Evolutionary conservation across 2,113 vertebrate genomes (phyloP).

Genomic region (Labrus mixtus): DNA sequence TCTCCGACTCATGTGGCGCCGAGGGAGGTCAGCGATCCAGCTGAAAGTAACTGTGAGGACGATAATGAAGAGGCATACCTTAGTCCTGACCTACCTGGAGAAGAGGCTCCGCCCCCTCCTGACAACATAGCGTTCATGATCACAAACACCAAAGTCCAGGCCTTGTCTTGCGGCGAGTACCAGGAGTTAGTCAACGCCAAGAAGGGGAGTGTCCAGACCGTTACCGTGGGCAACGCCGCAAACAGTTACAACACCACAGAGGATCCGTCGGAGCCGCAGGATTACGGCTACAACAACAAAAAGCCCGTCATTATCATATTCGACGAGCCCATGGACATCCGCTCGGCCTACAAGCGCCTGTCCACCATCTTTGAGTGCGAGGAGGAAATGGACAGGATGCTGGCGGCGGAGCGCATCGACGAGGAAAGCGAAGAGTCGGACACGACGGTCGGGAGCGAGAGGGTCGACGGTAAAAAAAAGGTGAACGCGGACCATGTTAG

Average conservation of each 20-base stretch:
- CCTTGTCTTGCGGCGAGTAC: constrained; percentile 94
- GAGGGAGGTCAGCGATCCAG: not conserved
- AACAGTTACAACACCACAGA: constrained; percentile 3
- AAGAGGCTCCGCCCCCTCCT: constrained; percentile 85
- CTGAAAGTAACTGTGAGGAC: constrained; percentile 24
- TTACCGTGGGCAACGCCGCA: constrained; percentile 85
- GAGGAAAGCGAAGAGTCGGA: constrained; percentile 91
- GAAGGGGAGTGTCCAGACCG: constrained; percentile 90
- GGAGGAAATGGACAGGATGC: constrained; percentile 94
- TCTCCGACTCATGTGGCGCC: constrained; percentile 28
- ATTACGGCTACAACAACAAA: constrained; percentile 86
- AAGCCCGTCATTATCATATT: constrained; percentile 98
- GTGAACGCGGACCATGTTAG: constrained; percentile 43
- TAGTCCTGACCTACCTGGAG: constrained; percentile 86
- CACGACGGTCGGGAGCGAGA: constrained; percentile 46
- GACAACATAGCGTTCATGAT: constrained; percentile 99
- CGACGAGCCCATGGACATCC: constrained; percentile 98
- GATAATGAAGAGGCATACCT: constrained; percentile 79
- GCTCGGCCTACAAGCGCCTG: constrained; percentile 95
- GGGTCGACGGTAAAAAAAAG: constrained; percentile 37
- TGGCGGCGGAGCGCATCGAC: constrained; percentile 91
- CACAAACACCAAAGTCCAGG: constrained; percentile 92
- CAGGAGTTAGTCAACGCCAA: constrained; percentile 91
- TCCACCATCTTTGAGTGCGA: constrained; percentile 98
- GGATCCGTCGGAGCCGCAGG: constrained; percentile 52